Conservation (phyloP, 2,888 invertebrate species). For the Falcaria lacertinaria region DNA sequence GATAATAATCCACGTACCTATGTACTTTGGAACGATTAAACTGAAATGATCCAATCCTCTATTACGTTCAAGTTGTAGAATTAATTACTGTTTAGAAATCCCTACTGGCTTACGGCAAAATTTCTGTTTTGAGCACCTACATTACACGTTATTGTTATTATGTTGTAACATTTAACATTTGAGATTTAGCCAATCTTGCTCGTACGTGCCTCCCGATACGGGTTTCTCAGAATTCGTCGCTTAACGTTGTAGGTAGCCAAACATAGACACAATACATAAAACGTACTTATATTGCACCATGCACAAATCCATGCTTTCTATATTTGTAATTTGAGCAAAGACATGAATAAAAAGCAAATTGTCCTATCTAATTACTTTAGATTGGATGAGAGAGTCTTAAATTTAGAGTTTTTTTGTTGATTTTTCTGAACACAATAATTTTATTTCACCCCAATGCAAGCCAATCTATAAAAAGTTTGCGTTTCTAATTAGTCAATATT, state of each 20-base stretch:
- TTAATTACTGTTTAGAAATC: background rate
- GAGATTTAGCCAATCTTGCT: constrained; percentile 64
- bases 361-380: too few species aligned
- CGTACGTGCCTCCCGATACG: constrained; percentile 74
- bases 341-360: too few species aligned
- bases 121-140: constrained; percentile 24
- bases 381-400: too few species aligned
- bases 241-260: constrained; percentile 47
- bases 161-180: constrained; percentile 53
- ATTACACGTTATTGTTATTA: constrained; percentile 48
- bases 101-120: constrained; percentile 2
- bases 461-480: too few species aligned
- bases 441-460: too few species aligned
- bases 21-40: too few species aligned
- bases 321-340: too few species aligned
- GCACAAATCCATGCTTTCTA: background rate
- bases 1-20: too few species aligned
- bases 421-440: too few species aligned
- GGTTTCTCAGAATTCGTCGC: constrained; percentile 67
- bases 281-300: constrained; percentile 12
- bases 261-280: constrained; percentile 36
- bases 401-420: too few species aligned
- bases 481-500: too few species aligned
- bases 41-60: too few species aligned
- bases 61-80: background rate